Base-by-base conservation (phyloP, 2,888 invertebrate genomes). In the Nephrotoma flavescens region DNA sequence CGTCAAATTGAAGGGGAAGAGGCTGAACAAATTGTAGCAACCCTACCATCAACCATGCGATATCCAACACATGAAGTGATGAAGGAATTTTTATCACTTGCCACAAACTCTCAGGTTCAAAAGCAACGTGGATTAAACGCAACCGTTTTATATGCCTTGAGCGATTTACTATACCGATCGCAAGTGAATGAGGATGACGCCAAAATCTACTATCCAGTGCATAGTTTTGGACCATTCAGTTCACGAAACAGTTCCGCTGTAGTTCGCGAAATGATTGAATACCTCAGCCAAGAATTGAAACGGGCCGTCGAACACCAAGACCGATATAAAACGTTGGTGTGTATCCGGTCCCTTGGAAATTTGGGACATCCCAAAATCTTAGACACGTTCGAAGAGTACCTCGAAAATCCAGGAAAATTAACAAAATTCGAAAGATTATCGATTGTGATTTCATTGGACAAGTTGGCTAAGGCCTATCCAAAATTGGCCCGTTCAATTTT, bases 271-370 rank as follows among this genome's bases (percentile, higher is more conserved):
- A 93, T 95, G 88, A 92, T 96, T 45, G 95, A 95, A 2, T 93
- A 93, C 89, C 91, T 95, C 47, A 90, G 91, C 12, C 89, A 93
- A 87, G 91, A 93, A 88, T 89, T 96, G 83, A 91, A 92, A 71
- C 89, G 92, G 86, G 93, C 95, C 44, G 91, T 95, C 11, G 89
- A 92, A 83, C 89, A 92, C 42, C 92, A 91, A 5, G 93, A 95
- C 88, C 93, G 92, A 88, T 91, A 92, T 87, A 93, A 92, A 89
- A 93, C 94, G 87, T 94, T 94, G 88, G 92, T 94, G 0, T 94
- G 93, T 91, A 94, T 94, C 86, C 92, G 93, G 86, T 94, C 95
- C 47, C 92, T 96, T 87, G 95, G 95, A 83, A 94, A 93, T 89
- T 91, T 94, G 45, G 95, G 93, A 57, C 94, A 95, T 89, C 93